Percentiles rank a stretch among this genome's conserved stretches.
These are phyloP conservation scores for Perithous albicinctus DNA, from an alignment of 2,888 invertebrate genomes.

Conservation along the genomic window DNA sequence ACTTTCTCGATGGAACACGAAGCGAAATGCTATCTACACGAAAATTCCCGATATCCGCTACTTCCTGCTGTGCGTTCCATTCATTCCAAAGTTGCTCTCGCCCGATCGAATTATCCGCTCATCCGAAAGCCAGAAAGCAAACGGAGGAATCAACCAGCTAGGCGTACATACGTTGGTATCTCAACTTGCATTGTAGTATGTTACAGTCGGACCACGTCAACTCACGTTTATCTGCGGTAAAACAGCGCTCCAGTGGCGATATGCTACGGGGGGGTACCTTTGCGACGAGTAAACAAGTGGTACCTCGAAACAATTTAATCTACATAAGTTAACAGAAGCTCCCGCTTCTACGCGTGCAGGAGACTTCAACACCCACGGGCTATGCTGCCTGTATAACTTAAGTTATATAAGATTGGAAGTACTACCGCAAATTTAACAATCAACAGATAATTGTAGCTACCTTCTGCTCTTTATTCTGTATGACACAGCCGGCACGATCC, in stretches of 20 bases:
- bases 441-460: too few species aligned
- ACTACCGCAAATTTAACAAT: neutral
- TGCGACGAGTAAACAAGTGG: slow-evolving; percentile 77
- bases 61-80: slow-evolving; percentile 43
- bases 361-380: slow-evolving; percentile 8
- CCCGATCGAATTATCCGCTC: slow-evolving; percentile 28
- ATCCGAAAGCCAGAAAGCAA: slow-evolving; percentile 9
- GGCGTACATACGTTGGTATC: neutral
- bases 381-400: neutral
- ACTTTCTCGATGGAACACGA: slow-evolving; percentile 29
- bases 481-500: too few species aligned
- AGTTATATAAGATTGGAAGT: slow-evolving; percentile 21
- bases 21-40: slow-evolving; percentile 23
- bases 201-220: slow-evolving; percentile 20
- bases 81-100: slow-evolving; percentile 34
- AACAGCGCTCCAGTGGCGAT: neutral
- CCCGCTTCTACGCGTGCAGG: slow-evolving; percentile 15
- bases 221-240: slow-evolving; percentile 35
- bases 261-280: slow-evolving; percentile 14
- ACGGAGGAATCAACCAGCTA: neutral
- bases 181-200: neutral
- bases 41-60: slow-evolving; percentile 34
- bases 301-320: slow-evolving; percentile 79
- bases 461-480: too few species aligned
- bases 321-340: slow-evolving; percentile 76